Base-by-base conservation (phyloP, 2,797 vertebrate species). In the Poeciliopsis infans region DNA sequence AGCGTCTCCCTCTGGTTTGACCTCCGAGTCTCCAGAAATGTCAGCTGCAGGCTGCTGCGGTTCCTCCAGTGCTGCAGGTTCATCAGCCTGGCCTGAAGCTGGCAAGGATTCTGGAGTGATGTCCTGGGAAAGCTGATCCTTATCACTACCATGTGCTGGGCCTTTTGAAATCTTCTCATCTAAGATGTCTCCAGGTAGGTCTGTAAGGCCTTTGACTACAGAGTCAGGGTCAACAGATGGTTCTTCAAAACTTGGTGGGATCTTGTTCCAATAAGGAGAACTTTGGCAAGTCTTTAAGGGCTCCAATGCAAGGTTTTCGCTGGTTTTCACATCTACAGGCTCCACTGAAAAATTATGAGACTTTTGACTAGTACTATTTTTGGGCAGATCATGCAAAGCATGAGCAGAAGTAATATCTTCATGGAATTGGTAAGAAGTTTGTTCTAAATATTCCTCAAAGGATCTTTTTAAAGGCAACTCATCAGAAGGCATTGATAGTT, bases 301-400 rank as follows among this genome's bases (percentile, higher is more conserved):
- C 47, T 88, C 87, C 25, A 86, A 11, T 49, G 39, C 84, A 85
- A 90, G 94, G 94, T 80, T 80, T 20, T 91, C 71, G 16, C 92
- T 95, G 43, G 90, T 88, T 82, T 95, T 87, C 91, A 95, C 88
- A 92, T 92, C 2, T 88, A 96, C 51, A 83, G 93, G 77, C 70
- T 95, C 94, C 75, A 95, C 94, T 11, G 87, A 92, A 69, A 93
- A 94, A 41, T 90, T 88, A 81, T 95, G 94, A 25, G 86, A 80
- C 72, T 55, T 85, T 18, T 89, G 81, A 1, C 74, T 45, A 41
- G 74, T 80, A 78, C 16, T 28, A 18, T 80, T 72, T 79, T 83
- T 80, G 43, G 79, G 83, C 5, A 82, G 23, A 61, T 90, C 51
- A 31, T 70, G 72, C 66, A 49, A 45, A 70, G 49, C 69, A n/a